phyloP scores from a whole-genome alignment of 2,888 invertebrate species.

The Leptinotarsa haldemani region DNA sequence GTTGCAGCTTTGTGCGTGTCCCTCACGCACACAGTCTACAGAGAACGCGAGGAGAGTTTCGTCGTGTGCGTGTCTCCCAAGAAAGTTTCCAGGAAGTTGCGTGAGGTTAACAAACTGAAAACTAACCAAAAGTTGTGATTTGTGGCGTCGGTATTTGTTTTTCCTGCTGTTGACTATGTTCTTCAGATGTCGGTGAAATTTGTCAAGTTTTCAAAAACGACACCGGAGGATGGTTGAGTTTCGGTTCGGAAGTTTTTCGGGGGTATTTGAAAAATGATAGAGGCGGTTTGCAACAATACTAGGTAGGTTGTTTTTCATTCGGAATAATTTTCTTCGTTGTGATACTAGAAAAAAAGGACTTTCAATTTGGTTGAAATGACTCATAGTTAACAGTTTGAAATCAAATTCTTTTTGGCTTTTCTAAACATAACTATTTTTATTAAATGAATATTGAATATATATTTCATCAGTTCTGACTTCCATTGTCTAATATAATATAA shows the following conservation, averaged over 20 bases:
- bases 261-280: slow-evolving; percentile 44
- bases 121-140: slow-evolving; percentile 23
- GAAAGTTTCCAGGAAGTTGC: slow-evolving; percentile 13
- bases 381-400: no score
- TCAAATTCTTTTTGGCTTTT: no score
- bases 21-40: slow-evolving; percentile 53
- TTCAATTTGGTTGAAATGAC: no score
- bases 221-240: slow-evolving; percentile 7
- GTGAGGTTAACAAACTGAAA: slow-evolving; percentile 20
- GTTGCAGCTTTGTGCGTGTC: slow-evolving; percentile 62
- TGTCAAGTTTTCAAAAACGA: slow-evolving; percentile 19
- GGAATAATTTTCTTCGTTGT: background rate
- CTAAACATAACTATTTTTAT: no score
- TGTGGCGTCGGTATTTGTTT: slow-evolving; percentile 26
- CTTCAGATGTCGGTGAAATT: slow-evolving; percentile 29
- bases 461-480: no score
- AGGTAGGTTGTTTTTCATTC: slow-evolving; percentile 35
- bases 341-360: no score
- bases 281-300: slow-evolving; percentile 43
- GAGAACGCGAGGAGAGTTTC: slow-evolving; percentile 20
- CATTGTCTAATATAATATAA: no score
- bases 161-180: slow-evolving; percentile 27
- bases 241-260: slow-evolving; percentile 21
- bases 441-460: no score
- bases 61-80: slow-evolving; percentile 19